Conservation (phyloP, 1,140 invertebrate genomes). For the Micrasema longulum region DNA sequence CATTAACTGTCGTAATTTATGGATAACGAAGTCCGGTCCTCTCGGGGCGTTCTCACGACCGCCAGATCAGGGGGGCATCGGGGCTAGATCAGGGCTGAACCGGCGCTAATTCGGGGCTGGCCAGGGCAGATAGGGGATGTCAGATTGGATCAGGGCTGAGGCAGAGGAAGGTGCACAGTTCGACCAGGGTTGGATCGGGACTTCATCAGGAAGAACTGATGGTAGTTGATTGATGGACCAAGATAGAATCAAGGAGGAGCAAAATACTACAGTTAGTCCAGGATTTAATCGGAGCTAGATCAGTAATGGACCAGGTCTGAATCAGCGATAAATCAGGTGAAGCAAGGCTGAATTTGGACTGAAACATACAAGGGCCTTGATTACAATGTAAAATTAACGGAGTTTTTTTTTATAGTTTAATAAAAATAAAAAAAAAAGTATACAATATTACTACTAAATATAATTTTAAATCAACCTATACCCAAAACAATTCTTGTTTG, state of each 20-base stretch:
- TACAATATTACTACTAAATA: no score
- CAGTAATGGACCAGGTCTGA: no score
- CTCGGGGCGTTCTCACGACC: conserved; percentile 27
- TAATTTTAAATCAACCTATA: no score
- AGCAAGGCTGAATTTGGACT: no score
- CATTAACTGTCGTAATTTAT: conserved; percentile 25
- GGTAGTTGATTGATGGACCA: not conserved
- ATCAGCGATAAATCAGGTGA: no score
- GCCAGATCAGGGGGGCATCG: not conserved
- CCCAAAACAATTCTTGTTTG: no score
- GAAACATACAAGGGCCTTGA: no score
- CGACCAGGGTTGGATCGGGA: not conserved
- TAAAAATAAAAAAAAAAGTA: no score
- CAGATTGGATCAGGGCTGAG: not conserved
- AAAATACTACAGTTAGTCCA: not conserved
- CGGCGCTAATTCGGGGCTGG: not conserved
- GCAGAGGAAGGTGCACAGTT: not conserved
- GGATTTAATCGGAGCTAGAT: no score
- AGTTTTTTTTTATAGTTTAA: no score
- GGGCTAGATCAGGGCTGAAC: not conserved
- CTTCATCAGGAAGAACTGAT: not conserved
- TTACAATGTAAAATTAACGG: no score
- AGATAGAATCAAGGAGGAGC: not conserved
- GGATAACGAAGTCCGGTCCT: conserved; percentile 15
- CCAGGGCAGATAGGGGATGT: not conserved